These are phyloP conservation scores for Acronicta aceris DNA, from an alignment of 2,888 invertebrate genomes.

Conservation along the genomic window DNA sequence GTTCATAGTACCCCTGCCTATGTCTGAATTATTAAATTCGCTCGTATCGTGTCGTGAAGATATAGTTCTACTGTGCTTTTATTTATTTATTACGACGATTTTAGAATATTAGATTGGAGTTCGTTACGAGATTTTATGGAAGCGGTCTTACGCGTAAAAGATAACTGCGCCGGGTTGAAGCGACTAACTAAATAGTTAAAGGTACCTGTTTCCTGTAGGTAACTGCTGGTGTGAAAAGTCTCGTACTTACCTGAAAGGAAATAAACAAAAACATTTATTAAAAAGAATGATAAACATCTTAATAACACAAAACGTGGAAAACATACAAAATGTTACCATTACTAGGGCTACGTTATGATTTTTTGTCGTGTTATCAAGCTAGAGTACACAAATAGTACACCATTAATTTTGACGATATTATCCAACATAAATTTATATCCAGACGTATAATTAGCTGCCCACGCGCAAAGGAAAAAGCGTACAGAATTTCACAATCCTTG, in stretches of 20 bases:
- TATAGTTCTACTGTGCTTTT: constrained; percentile 48
- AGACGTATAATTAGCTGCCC: constrained; percentile 83
- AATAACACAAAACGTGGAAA: constrained; percentile 24
- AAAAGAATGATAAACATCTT: constrained; percentile 29
- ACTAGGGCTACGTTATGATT: constrained; percentile 32
- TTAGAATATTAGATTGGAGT: constrained; percentile 30
- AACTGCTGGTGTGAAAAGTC: constrained; percentile 7
- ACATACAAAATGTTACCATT: constrained; percentile 14
- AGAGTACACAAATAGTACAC: constrained; percentile 62
- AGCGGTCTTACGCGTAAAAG: not conserved
- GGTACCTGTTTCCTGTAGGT: constrained; percentile 13
- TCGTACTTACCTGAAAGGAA: constrained; percentile 72
- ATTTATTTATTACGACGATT: constrained; percentile 42
- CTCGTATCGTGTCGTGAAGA: constrained; percentile 47
- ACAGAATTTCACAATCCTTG: constrained; percentile 80
- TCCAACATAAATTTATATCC: constrained; percentile 77
- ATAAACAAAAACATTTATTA: constrained; percentile 39
- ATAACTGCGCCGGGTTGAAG: constrained; percentile 11
- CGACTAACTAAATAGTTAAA: constrained; percentile 6
- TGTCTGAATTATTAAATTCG: constrained; percentile 79
- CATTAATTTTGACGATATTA: constrained; percentile 71
- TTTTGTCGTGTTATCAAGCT: constrained; percentile 59
- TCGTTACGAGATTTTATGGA: constrained; percentile 18
- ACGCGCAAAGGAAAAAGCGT: constrained; percentile 80
- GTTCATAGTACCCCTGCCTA: constrained; percentile 70